Evolutionary conservation across 2,113 vertebrate species (phyloP), one percentile per base, ranked within the genome.

Genomic region (Cinclus mexicanus): DNA sequence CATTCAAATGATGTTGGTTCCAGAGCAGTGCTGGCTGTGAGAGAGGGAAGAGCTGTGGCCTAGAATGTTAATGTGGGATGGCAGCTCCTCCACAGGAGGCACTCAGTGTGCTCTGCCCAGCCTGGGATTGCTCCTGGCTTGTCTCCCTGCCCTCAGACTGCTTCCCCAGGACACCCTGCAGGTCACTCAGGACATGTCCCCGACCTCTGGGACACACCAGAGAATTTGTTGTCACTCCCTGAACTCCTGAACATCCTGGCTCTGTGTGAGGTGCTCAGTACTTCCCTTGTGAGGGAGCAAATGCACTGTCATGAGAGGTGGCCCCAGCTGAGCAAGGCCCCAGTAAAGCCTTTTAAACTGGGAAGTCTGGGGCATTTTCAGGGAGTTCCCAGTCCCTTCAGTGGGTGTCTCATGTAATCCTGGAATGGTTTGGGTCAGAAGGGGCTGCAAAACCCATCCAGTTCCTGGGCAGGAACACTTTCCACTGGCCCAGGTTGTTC

Each of bases 1-100:
- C 93, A 97, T 96, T 72, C 75, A 46, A 77, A 96, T 95, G 75
- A 42, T 25, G 85, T 8, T 21, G 11, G 13, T n/a, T 37, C 64
- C 41, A 72, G 91, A 53, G 37, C 44, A 16, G 55, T 0, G 1
- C 65, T 65, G 4, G 0, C n/a, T 13, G 75, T 28, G 50, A 11
- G 41, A 59, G 42, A 93, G 50, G 55, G 61, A 72, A 83, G 65
- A 95, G 78, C 65, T 44, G 61, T 39, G 85, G 85, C 31, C 12
- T 8, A 75, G 90, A 93, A 93, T 93, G 59, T 46, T 79, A 53
- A 94, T 83, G 46, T 39, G n/a, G 26, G 46, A 22, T 42, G 39
- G 4, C 82, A 72, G 92, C 88, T 91, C 76, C 88, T 91, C 76
- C 55, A 20, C 72, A 12, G 79, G 57, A 74, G 50, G 29, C 24